Conservation (phyloP, 1,140 invertebrate genomes). For the Potamilus streckersoni region DNA sequence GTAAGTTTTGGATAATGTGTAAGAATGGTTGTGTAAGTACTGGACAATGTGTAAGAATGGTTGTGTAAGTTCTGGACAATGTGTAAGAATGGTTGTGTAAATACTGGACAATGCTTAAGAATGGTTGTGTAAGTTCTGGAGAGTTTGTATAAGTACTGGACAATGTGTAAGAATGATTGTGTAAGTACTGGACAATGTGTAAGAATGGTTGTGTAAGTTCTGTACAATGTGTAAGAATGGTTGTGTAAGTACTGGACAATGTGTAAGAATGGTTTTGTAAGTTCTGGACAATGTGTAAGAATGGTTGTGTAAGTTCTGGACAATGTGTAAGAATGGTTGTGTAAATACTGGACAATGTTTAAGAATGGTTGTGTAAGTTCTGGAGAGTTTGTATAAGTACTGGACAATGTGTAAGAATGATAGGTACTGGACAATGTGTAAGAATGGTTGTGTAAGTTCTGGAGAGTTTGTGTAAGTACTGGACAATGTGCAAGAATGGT, state of each 20-base stretch:
- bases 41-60: background rate
- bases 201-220: background rate
- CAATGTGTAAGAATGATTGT: background rate
- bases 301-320: background rate
- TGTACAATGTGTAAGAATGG: too few species aligned
- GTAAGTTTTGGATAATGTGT: background rate
- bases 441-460: background rate
- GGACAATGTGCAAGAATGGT: too few species aligned
- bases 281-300: background rate
- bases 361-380: background rate
- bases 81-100: background rate
- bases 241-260: conserved; percentile 75
- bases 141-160: conserved; percentile 78
- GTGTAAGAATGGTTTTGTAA: background rate
- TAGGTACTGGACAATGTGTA: too few species aligned
- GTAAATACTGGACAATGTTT: conserved; percentile 71
- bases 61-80: conserved; percentile 75
- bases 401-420: too few species aligned
- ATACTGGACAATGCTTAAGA: background rate
- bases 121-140: background rate
- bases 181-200: background rate
- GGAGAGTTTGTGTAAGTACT: background rate
- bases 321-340: too few species aligned
- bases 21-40: background rate
- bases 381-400: background rate